Conservation (phyloP, 1,140 invertebrate genomes). For the Homalodisca vitripennis region DNA sequence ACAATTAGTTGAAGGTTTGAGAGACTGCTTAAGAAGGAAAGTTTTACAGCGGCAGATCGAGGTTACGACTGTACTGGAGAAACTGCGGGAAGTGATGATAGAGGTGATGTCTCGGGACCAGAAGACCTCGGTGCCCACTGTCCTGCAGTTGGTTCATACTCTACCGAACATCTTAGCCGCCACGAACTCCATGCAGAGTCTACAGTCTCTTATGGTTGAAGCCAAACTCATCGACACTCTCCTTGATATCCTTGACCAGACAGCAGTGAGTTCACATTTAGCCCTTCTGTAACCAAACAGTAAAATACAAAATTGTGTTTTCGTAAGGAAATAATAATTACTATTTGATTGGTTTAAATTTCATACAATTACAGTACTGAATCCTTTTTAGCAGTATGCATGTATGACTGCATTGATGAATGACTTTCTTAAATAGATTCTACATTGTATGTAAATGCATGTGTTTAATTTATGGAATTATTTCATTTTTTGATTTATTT, state of each 20-base stretch:
- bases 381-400: too few species aligned
- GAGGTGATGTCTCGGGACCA: not conserved
- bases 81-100: slow-evolving; percentile 37
- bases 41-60: slow-evolving; percentile 59
- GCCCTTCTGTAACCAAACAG: too few species aligned
- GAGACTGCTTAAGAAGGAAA: not conserved
- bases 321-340: too few species aligned
- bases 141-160: not conserved
- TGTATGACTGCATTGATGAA: too few species aligned
- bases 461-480: too few species aligned
- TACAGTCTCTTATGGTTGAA: slow-evolving; percentile 33
- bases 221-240: slow-evolving; percentile 35
- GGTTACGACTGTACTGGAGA: slow-evolving; percentile 55
- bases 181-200: not conserved
- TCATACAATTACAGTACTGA: too few species aligned
- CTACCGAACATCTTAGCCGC: not conserved
- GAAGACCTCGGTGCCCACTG: not conserved
- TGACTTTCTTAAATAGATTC: too few species aligned
- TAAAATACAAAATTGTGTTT: too few species aligned
- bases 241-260: slow-evolving; percentile 33
- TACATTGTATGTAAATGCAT: too few species aligned
- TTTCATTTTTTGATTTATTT: not conserved
- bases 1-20: too few species aligned
- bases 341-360: too few species aligned
- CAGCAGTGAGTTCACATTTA: slow-evolving; percentile 32